Base-by-base conservation (phyloP, 2,888 invertebrate genomes). In the Pecten maximus region DNA sequence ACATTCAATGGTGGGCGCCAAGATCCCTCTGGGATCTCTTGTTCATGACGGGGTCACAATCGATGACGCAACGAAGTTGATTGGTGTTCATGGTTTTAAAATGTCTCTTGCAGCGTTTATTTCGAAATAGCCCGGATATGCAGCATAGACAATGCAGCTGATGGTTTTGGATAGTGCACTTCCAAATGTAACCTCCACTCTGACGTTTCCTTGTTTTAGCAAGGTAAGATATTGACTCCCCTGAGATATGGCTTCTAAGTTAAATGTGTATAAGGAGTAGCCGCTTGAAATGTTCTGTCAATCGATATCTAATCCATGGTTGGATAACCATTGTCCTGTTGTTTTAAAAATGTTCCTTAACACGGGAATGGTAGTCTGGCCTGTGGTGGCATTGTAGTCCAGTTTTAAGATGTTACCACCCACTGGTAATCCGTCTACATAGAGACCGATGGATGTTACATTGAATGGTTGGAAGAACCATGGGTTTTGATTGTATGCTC, bases 391-490 rank as follows among this genome's bases (percentile, higher is more conserved):
- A 54, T 74, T 44, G 88, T 40, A 88, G n/a, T n/a, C n/a, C n/a
- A n/a, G n/a, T n/a, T n/a, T n/a, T n/a, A n/a, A n/a, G n/a, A n/a
- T n/a, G n/a, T n/a, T 92, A 12, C 92, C 92, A 39, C 91, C 90
- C 3, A 92, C 92, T 6, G 92, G 91, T 54, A 93, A 44, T 6
- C 90, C 90, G 50, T 93, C 91, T 0, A 54, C 60, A 50, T 91
- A 93, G 50, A 93, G 88, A 15, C 89, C 90, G 35, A 93, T 91
- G 28, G 90, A 89, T 40, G 88, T 89, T 23, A 93, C 86, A 44
- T 88, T 39, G 54, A 89, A 92, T 40, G 92, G 89, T 54, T 92
- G 90, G 50, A 93, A 93, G 88, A 92, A 91, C 88, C 91, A 93
- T 15, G 92, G 93, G 74, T 93, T 93, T 16, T 89, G 87, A n/a